Evolutionary conservation across 2,888 invertebrate genomes (phyloP).

Genomic region (Caenorhabditis drosophilae): DNA sequence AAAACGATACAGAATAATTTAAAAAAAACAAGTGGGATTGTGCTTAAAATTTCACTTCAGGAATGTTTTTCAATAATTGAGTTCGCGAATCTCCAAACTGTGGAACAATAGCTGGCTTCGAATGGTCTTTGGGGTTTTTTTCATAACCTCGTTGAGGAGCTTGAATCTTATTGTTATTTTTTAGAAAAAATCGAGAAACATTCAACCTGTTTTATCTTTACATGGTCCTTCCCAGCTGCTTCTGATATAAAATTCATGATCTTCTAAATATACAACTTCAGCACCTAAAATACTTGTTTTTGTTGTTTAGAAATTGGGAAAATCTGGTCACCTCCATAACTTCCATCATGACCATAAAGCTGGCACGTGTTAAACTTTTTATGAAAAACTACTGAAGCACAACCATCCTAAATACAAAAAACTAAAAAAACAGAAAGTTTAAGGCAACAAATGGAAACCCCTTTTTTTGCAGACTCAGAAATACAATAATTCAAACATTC

Average conservation of each 20-base stretch:
- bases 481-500: conserved; percentile 63
- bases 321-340: conserved; percentile 16
- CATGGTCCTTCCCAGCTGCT: conserved; percentile 44
- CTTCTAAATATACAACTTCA: conserved; percentile 39
- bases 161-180: too few species aligned
- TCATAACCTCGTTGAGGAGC: conserved; percentile 39
- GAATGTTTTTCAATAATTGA: background rate
- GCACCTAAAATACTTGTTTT: conserved; percentile 16
- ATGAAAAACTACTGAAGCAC: conserved; percentile 62
- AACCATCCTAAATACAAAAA: conserved; percentile 48
- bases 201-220: conserved; percentile 23
- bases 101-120: too few species aligned
- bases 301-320: background rate
- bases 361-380: conserved; percentile 61
- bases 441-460: conserved; percentile 39
- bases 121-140: conserved; percentile 12
- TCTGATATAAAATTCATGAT: conserved; percentile 48
- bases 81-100: too few species aligned
- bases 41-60: background rate
- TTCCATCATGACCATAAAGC: conserved; percentile 48
- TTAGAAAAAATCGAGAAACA: too few species aligned
- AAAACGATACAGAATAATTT: too few species aligned
- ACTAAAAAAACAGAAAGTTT: too few species aligned
- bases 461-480: conserved; percentile 45
- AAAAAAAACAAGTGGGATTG: too few species aligned